These are phyloP conservation scores for Achatina immaculata DNA, from an alignment of 1,140 invertebrate species.

Conservation along the genomic window DNA sequence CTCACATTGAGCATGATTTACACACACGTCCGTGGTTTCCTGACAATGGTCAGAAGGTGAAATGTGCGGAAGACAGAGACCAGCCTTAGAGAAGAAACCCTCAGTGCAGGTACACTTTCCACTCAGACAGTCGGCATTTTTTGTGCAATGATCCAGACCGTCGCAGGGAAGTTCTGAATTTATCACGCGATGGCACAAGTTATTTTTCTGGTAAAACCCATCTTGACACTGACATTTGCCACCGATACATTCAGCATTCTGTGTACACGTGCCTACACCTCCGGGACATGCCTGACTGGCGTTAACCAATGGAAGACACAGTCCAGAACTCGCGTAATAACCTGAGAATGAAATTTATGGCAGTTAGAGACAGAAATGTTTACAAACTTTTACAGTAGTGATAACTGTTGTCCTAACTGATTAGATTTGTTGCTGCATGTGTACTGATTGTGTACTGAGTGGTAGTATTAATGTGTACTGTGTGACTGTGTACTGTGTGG, in stretches of 20 bases:
- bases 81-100: slow-evolving; percentile 4
- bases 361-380: not conserved
- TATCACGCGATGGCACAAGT: not conserved
- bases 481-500: no score
- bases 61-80: not conserved
- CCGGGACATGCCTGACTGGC: slow-evolving; percentile 18
- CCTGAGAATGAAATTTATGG: slow-evolving; percentile 2
- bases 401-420: no score
- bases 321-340: slow-evolving; percentile 25
- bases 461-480: no score
- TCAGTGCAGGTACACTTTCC: slow-evolving; percentile 28
- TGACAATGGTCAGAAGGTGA: not conserved
- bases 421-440: no score
- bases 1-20: slow-evolving; percentile 31
- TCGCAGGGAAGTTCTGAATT: not conserved
- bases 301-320: slow-evolving; percentile 20
- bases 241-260: slow-evolving; percentile 21
- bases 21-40: slow-evolving; percentile 7
- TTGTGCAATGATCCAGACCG: slow-evolving; percentile 14
- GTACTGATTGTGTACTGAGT: no score
- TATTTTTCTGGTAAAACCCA: not conserved
- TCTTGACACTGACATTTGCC: slow-evolving; percentile 26
- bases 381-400: not conserved
- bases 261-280: slow-evolving; percentile 23
- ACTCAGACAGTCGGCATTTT: slow-evolving; percentile 19